phyloP scores from a whole-genome alignment of 2,797 vertebrate genomes.

The Coluber constrictor region DNA sequence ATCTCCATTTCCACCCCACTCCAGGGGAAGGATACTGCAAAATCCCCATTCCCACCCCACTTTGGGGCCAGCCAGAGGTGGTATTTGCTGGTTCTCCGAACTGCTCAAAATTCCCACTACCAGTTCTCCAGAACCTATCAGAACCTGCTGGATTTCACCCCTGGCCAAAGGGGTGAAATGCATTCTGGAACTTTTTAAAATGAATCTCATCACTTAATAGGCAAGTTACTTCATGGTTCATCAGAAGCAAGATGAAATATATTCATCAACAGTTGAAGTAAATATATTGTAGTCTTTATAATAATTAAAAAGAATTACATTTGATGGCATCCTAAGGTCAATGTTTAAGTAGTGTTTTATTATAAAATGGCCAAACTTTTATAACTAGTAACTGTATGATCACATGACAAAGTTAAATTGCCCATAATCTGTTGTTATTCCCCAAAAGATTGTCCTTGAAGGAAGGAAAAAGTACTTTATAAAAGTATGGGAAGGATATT shows the following conservation, averaged over 20 bases:
- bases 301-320: background rate
- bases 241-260: background rate
- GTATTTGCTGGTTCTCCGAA: too few relatives aligned
- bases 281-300: background rate
- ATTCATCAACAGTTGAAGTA: background rate
- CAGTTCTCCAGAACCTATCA: too few relatives aligned
- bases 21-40: too few relatives aligned
- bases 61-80: too few relatives aligned
- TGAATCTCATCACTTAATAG: background rate
- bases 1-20: too few relatives aligned
- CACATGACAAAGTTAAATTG: background rate
- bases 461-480: background rate
- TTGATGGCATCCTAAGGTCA: background rate
- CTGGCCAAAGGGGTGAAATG: background rate
- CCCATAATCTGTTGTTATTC: background rate
- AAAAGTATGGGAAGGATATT: background rate
- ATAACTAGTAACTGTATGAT: background rate
- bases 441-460: background rate
- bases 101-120: too few relatives aligned
- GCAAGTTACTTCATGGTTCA: background rate
- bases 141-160: too few relatives aligned
- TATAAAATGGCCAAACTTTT: background rate
- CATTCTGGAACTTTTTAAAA: background rate
- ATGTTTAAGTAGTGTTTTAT: background rate
- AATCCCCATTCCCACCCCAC: too few relatives aligned